Conservation (phyloP, 2,797 vertebrate genomes). For the Tolypeutes matacus region DNA sequence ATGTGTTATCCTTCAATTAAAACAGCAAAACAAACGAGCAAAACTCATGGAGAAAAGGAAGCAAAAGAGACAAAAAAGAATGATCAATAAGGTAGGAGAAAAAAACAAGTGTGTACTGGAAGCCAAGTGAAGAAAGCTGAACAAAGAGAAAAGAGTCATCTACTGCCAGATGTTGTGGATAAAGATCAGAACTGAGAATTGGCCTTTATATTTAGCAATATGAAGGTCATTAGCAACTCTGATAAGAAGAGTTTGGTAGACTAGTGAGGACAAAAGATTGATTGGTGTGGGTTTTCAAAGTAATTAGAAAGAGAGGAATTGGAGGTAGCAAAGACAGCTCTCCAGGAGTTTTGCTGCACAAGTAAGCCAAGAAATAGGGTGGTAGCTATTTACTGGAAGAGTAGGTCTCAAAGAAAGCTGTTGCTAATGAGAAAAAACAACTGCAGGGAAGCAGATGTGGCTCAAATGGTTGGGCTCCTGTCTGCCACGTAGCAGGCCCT, state of each 20-base stretch:
- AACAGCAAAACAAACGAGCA: neutral
- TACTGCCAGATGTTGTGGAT: neutral
- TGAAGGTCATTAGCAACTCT: neutral
- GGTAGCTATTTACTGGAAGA: neutral
- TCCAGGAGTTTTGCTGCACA: neutral
- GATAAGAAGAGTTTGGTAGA: neutral
- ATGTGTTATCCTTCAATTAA: neutral
- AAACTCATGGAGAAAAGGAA: neutral
- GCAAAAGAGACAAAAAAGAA: neutral
- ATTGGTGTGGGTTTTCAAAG: neutral
- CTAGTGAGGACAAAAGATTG: neutral
- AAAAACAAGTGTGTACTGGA: neutral
- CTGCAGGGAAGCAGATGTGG: no score
- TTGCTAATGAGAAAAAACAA: neutral
- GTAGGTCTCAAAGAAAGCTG: neutral
- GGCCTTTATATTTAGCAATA: neutral
- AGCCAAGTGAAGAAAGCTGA: neutral
- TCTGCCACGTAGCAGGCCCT: no score
- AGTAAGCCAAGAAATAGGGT: neutral
- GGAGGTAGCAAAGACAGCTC: neutral
- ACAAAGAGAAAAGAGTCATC: neutral
- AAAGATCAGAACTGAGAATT: neutral
- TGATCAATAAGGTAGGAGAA: neutral
- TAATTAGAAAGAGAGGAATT: neutral
- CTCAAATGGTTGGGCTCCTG: no score